Base-by-base conservation (phyloP, 2,113 vertebrate genomes). In the Tautogolabrus adspersus region DNA sequence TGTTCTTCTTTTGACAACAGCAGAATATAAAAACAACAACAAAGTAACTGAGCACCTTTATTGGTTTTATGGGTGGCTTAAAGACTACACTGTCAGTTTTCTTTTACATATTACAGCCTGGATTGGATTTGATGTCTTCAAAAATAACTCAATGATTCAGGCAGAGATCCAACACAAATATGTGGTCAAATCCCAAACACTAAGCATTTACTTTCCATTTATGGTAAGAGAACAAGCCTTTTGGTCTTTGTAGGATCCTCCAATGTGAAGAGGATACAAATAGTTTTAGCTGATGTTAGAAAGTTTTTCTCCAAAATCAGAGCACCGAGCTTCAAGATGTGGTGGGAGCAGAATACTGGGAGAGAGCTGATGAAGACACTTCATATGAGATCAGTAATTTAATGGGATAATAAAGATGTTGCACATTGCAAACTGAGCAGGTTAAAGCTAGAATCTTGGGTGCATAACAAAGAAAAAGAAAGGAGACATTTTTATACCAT, bases 161-260 rank as follows among this genome's bases (percentile, higher is more conserved):
- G 40, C 40, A 10, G 23, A 58, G 6, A 21, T 19, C 52, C 10
- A 44, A 44, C 15, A 23, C 8, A 61, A 55, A 54, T 26, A 34
- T 34, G 30, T 34, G 30, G 30, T 34, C 30, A 34, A 34, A 34
- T 34, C 30, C 30, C 30, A 34, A 54, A 22, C 19, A 46, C 34
- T 54, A 30, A 44, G 0, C 12, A 13, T 18, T 22, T 61, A 54
- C 61, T 75, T 10, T 42, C 73, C 55, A 40, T 67, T 11, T 75
- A 52, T 42, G 63, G 72, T 46, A 34, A 34, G 30, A 34, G 30
- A 34, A 19, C 15, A 49, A 49, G 6, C 6, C 18, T 5, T 49
- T 15, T 8, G 7, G 65, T 40, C n/a, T 51, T 23, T 15, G 10
- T n/a, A 3, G 19, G 49, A 15, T 26, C 4, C 22, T 56, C 21